Base-by-base conservation (phyloP, 2,797 vertebrate genomes). In the Ambastaia sidthimunki region DNA sequence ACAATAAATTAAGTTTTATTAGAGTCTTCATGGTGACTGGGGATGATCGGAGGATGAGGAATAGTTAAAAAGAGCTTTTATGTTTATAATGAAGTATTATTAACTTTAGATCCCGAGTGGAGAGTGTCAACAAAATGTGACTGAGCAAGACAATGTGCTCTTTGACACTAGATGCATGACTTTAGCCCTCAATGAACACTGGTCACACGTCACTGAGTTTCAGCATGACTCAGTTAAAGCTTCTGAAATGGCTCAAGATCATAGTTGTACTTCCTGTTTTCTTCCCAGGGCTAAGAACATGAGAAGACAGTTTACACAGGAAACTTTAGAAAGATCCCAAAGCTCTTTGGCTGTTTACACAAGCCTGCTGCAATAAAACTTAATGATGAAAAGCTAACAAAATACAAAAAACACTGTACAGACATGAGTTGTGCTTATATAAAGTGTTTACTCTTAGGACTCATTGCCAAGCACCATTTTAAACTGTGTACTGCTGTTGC, bases 61-160 rank as follows among this genome's bases (percentile, higher is more conserved):
- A 34, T 47, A 62, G 15, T 2, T 4, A 28, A 28, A 28, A 74
- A 13, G 15, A 16, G 65, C 59, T 28, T 70, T 44, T 59, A 52
- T 65, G 55, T 90, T 85, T 92, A 90, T 90, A 81, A 92, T 89
- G 88, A 91, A 90, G 52, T 44, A 72, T 90, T 76, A 1, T 72
- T 75, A 88, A 72, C 63, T 9, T 60, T 16, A 0, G 41, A 74
- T 76, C 28, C n/a, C 50, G 47, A 74, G 62, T 57, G 34, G 7
- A 11, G 28, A 19, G n/a, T 37, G 66, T 84, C 74, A 83, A 83
- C 63, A 82, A 48, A 41, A 76, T 9, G 6, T 71, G 79, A 71
- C 34, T 18, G 6, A 50, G 21, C 48, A 78, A 55, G 41, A 77
- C 69, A 74, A 77, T 54, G 57, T 54, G 71, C 47, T 77, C 55